Evolutionary conservation across 2,888 invertebrate genomes (phyloP), one percentile per base, ranked within the genome.

Genomic region (Idaea straminata): DNA sequence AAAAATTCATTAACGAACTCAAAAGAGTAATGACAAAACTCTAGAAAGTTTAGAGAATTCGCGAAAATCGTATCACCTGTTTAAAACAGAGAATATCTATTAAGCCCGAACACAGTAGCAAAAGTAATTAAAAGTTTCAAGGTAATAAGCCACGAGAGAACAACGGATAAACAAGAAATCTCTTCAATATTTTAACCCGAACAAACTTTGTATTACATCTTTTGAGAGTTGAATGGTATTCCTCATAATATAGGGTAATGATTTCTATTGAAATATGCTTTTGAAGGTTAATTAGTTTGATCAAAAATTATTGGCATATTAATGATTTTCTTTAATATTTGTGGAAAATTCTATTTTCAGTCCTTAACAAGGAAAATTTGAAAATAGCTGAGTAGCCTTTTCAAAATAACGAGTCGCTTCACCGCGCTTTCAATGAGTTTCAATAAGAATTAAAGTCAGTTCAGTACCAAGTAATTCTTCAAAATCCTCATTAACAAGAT

Each of bases 71-170:
- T 72, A 69, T 69, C 66, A 69, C 65, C 70, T 76, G 75, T 72
- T 73, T 74, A 76, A 71, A 72, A 73, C 78, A 77, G 79, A 76
- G 77, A 77, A 78, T 74, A 77, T 76, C 78, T 76, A 83, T 83
- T 79, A 78, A 81, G 77, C 75, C 77, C 77, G 76, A 80, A 82
- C 81, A 81, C 78, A 78, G 78, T 81, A 84, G 81, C 80, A 75
- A 81, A 82, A 81, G 82, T 82, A 83, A 86, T 87, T 86, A 84
- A 86, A 87, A 86, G 78, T 86, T 86, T 69, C 66, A 74, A 76
- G 78, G 72, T 74, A 76, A 77, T 74, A 77, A 69, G 70, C 67
- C 67, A 34, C 66, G 61, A 61, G 69, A 69, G 67, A 67, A 71
- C 66, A 63, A 63, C 64, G 71, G 78, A 76, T 77, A 81, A 80